Evolutionary conservation across 1,140 invertebrate genomes (phyloP).

Genomic region (Macrotrachela quadricornifera): DNA sequence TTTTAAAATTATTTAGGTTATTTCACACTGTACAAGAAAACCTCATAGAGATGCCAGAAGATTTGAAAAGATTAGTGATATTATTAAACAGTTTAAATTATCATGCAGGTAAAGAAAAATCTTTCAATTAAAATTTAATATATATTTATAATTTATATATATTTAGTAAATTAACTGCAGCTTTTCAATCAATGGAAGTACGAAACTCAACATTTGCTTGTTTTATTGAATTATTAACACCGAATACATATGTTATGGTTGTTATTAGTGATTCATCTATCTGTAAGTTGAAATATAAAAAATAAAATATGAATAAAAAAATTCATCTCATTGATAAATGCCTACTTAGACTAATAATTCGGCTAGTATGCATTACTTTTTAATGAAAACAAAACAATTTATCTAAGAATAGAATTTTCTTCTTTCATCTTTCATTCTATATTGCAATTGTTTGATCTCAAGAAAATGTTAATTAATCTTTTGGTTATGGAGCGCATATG

Average conservation of each 20-base stretch:
- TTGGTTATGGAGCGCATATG: no score
- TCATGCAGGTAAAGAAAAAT: slow-evolving; percentile 45
- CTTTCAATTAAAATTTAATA: neutral
- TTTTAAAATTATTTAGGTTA: slow-evolving; percentile 35
- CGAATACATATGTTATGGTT: slow-evolving; percentile 97
- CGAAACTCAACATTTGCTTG: slow-evolving; percentile 85
- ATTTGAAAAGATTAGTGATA: slow-evolving; percentile 99
- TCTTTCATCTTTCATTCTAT: no score
- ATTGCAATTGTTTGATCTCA: no score
- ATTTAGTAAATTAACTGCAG: slow-evolving; percentile 67
- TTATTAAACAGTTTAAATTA: slow-evolving; percentile 97
- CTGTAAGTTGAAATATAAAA: slow-evolving; percentile 33
- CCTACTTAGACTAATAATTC: no score
- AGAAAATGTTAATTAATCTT: no score
- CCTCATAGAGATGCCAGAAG: slow-evolving; percentile 77
- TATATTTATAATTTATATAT: no score
- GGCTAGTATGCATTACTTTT: no score
- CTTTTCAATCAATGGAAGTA: slow-evolving; percentile 88
- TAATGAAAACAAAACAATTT: no score
- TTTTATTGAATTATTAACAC: slow-evolving; percentile 93
- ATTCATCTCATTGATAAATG: no score
- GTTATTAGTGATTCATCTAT: slow-evolving; percentile 84
- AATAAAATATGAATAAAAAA: no score
- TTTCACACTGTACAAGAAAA: slow-evolving; percentile 75
- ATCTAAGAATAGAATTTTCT: no score